Evolutionary conservation across 2,888 invertebrate species (phyloP), one percentile per base, ranked within the genome.

Genomic region (Ctena decussata): DNA sequence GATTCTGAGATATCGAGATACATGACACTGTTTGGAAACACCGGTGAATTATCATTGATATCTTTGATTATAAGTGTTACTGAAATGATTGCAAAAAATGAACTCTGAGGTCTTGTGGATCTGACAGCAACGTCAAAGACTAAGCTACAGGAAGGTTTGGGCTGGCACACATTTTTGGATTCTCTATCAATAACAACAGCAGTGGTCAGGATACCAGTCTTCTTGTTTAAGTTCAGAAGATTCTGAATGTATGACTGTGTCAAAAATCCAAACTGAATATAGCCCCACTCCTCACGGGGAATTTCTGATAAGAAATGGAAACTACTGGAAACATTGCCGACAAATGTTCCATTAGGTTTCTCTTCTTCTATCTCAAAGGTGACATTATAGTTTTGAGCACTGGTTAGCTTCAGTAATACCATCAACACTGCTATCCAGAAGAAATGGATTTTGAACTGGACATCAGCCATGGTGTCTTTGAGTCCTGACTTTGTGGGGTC

Each of bases 1-100:
- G 91, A 89, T 83, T 94, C 94, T 2, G 92, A 89, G 6, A 93
- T 90, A 32, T 89, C 89, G 24, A 93, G 78, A 5, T 84, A 84
- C 12, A 92, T 80, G 32, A 73, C 65, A 11, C 81, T 78, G 6
- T 82, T 72, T 21, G 92, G 92, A 81, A 93, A 93, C 5, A 71
- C 69, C 32, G 93, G 94, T 0, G 90, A 82, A 84, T 93, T 93
- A 72, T 94, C 93, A 74, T 93, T 94, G 24, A 93, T 90, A 77
- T 93, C 93, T 8, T 86, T 74, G 41, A 92, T 87, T 41, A 84
- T 78, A 24, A 93, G 53, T 0, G 76, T 90, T n/a, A 92, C 90
- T 32, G 90, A 85, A 12, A 92, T 84, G 1, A 93, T 80, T 24
- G 88, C 86, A 71, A 89, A 91, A 24, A 82, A 89, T 37, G 89